phyloP scores from a whole-genome alignment of 2,888 invertebrate species.

The Marasmarcha lunaedactyla region DNA sequence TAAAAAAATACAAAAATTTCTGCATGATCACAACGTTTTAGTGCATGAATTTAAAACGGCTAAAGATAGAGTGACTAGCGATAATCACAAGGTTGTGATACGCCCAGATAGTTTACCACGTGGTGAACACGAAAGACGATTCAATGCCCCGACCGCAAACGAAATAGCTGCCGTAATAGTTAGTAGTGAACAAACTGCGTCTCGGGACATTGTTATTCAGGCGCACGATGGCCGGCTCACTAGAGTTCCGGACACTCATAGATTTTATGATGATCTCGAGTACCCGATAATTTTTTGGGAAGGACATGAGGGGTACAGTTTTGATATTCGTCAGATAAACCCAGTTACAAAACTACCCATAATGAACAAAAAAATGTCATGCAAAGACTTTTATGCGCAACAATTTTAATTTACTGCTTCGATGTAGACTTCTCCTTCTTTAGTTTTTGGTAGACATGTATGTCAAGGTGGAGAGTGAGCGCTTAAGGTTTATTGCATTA shows the following conservation, averaged over 20 bases:
- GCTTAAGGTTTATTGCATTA: background rate
- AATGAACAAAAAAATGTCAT: background rate
- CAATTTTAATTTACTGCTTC: constrained; percentile 13
- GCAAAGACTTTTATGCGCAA: background rate
- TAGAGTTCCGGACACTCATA: constrained; percentile 8
- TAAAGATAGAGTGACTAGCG: constrained; percentile 9
- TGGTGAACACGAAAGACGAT: constrained; percentile 18
- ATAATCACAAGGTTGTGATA: constrained; percentile 14
- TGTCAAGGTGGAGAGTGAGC: background rate
- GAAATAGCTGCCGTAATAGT: constrained; percentile 12
- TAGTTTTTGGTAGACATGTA: too few species aligned
- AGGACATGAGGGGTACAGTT: background rate
- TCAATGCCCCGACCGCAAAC: constrained; percentile 13
- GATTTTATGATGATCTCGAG: background rate
- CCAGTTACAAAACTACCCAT: background rate
- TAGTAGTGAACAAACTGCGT: too few species aligned
- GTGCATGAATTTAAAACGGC: constrained; percentile 14
- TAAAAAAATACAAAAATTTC: constrained; percentile 18
- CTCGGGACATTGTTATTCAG: constrained; percentile 10
- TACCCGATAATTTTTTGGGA: background rate
- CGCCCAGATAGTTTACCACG: constrained; percentile 16
- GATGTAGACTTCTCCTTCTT: constrained; percentile 9
- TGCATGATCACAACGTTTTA: constrained; percentile 18
- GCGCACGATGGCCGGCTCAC: constrained; percentile 4
- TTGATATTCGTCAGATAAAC: background rate